Conservation (phyloP, 2,113 vertebrate species). For the Chloroceryle aenea region DNA sequence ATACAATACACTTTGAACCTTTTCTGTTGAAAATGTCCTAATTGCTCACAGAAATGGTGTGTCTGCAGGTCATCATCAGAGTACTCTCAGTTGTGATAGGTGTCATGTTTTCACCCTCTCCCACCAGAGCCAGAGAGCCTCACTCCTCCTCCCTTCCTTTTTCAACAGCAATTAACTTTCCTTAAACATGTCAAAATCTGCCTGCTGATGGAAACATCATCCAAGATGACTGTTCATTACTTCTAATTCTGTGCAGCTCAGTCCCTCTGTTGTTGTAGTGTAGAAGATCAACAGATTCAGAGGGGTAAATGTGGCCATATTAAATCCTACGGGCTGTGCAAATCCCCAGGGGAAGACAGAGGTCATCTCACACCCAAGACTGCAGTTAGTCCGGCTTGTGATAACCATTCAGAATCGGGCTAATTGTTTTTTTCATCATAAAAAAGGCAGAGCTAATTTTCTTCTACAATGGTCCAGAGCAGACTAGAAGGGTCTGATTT, state of each 20-base stretch:
- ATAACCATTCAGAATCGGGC: not conserved
- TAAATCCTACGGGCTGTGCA: not conserved
- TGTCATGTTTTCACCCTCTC: not conserved
- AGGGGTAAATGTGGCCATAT: not conserved
- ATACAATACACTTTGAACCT: not conserved
- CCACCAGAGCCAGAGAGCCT: not conserved
- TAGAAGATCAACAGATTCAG: not conserved
- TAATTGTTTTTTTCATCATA: not conserved
- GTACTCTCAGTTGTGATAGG: not conserved
- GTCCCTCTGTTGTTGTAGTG: not conserved
- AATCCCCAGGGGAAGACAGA: not conserved
- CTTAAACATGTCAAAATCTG: not conserved
- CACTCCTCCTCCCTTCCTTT: not conserved
- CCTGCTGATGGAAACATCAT: fast-evolving
- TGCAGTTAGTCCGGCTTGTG: not conserved
- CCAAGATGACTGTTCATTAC: not conserved
- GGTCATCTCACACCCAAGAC: not conserved
- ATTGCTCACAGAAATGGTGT: not conserved
- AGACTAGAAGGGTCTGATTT: not conserved
- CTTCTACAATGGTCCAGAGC: not conserved
- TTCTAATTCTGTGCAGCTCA: not conserved
- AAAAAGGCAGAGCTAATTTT: not conserved
- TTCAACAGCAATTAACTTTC: not conserved
- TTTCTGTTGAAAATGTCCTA: not conserved
- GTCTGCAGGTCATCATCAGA: not conserved